phyloP scores from a whole-genome alignment of 2,113 vertebrate species.

The Mormyrus lacerda region DNA sequence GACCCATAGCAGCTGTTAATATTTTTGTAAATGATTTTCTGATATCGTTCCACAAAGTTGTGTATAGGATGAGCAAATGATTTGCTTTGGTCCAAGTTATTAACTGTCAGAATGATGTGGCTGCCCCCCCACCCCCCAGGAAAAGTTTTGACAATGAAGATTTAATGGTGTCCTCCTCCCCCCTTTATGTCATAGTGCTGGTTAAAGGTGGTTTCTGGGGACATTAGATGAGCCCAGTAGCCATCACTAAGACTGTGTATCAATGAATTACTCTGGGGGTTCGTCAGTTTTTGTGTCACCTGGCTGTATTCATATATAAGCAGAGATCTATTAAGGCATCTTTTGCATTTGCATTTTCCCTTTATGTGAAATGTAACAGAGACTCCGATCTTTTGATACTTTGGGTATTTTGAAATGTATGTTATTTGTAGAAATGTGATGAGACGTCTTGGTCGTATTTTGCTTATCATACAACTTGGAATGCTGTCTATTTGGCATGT shows the following conservation, averaged over 20 bases:
- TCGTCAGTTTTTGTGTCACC: background rate
- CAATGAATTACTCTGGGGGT: background rate
- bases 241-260: background rate
- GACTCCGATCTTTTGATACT: background rate
- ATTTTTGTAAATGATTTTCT: background rate
- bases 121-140: no score
- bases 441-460: background rate
- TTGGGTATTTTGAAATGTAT: background rate
- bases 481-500: background rate
- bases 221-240: background rate
- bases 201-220: background rate
- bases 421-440: background rate
- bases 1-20: background rate
- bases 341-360: background rate
- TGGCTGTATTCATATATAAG: background rate
- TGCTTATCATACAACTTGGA: background rate
- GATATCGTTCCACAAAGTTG: background rate
- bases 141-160: background rate
- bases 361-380: background rate
- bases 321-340: background rate
- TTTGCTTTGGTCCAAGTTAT: background rate
- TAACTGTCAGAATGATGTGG: background rate
- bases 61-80: background rate
- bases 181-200: background rate
- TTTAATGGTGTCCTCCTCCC: background rate